Base-by-base conservation (phyloP, 2,113 vertebrate species). In the Mormyrus iriodes region DNA sequence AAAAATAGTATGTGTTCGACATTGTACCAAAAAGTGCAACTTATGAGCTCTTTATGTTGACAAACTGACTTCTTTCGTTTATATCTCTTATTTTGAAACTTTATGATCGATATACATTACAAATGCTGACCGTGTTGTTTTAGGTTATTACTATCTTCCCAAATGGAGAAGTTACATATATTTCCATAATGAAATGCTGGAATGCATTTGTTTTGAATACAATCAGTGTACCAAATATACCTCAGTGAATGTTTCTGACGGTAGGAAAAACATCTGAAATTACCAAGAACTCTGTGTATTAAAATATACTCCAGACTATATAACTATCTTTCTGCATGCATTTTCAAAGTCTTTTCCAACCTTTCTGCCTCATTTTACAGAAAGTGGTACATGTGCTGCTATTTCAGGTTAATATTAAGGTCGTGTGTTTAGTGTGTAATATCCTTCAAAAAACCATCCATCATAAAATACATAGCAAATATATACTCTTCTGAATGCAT, bases 181-280 rank as follows among this genome's bases (percentile, higher is more conserved):
- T 27, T 76, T 85, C 44, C 5, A 10, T n/a, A 13, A 49, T 31
- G 83, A 85, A 27, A 27, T 85, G n/a, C 44, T 85, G 83, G 19
- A 48, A 85, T 48, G 44, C 48, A 27, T 51, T 79, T 79, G 15
- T 39, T 79, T 8, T 19, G 73, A 35, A 39, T 79, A 17, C 73
- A 39, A 42, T 39, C 35, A 17, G 73, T 24, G 92, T 93, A 92
- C 65, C 48, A 4, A 92, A 93, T 95, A 92, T 91, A 89, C 88
- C 93, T 90, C 92, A 90, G 91, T 90, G 92, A 90, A 91, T 91
- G 91, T 91, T 93, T 95, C 93, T 92, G 93, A 96, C 93, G 92
- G 96, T 21, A 55, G 94, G 96, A 95, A 48, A 85, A 85, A 15
- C 4, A 51, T 49, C 83, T 46, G 12, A 48, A 42, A 79, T 79